Evolutionary conservation across 2,888 invertebrate species (phyloP), one percentile per base, ranked within the genome.

Genomic region (Diplazon laetatorius): DNA sequence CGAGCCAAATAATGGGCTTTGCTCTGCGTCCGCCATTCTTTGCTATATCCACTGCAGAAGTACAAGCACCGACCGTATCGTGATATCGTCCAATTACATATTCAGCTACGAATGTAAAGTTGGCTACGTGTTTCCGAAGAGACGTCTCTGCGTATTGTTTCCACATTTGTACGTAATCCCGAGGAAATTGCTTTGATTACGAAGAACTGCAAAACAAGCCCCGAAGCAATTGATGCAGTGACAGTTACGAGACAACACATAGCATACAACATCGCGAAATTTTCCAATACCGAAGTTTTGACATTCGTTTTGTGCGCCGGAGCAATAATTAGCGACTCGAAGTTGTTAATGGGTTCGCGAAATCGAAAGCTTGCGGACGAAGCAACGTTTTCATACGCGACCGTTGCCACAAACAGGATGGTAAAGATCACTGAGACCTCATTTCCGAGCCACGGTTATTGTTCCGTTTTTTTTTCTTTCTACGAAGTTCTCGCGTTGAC

Each of bases 41-140:
- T 25, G 8, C 20, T 14, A 18, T 44, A 55, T 46, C 20, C n/a
- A 8, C 50, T 30, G 65, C 48, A 5, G 10, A 12, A 52, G 16
- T 39, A 30, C 8, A 55, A 55, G 42, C 20, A 63, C 20, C 39
- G 8, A 9, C 50, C 25, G n/a, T 44, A 3, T 44, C 65, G 57
- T 65, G 65, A 60, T 74, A 60, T 55, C n/a, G 70, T 70, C 65
- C 65, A 70, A 78, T 78, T 87, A 83, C 85, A 85, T 84, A 86
- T 82, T 79, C 55, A 80, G 63, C 52, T 52, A 52, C 78, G 55
- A 70, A 44, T 65, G 65, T 50, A 52, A 66, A 74, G 59, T 59
- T 66, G 16, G 44, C 22, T 30, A n/a, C 46, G 57, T 39, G 35
- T 30, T 12, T 46, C 16, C 2, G 10, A 37, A 52, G 16, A 63